Conservation (phyloP, 2,113 vertebrate genomes). For the Eurystomus gularis region DNA sequence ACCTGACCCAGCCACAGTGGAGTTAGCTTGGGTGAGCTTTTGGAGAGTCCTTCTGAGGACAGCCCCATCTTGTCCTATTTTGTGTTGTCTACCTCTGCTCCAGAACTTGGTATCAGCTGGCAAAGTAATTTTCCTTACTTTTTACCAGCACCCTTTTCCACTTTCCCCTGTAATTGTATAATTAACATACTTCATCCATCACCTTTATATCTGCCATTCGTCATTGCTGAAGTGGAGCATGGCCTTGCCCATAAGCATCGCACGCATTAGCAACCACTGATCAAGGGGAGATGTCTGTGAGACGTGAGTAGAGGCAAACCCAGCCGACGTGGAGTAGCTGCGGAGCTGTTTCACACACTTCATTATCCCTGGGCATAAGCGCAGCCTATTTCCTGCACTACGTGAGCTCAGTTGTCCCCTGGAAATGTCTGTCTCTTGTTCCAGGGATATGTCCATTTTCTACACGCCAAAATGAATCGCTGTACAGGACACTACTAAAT, state of each 20-base stretch:
- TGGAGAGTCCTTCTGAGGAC: background rate
- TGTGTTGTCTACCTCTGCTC: background rate
- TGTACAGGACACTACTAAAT: background rate
- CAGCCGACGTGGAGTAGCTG: accelerated
- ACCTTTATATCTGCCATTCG: background rate
- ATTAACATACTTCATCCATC: conserved; percentile 18
- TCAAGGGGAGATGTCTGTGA: background rate
- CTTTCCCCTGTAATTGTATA: background rate
- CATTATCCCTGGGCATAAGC: background rate
- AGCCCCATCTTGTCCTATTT: background rate
- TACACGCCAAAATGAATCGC: background rate
- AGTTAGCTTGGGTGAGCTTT: background rate
- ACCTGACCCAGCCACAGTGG: background rate
- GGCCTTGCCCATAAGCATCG: background rate
- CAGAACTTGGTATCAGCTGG: background rate
- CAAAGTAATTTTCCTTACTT: background rate
- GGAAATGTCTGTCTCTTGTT: background rate
- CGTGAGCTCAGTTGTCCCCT: background rate
- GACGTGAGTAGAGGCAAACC: background rate
- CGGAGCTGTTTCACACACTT: background rate
- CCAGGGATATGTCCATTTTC: background rate
- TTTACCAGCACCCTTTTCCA: background rate
- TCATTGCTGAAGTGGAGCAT: background rate
- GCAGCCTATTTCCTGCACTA: background rate
- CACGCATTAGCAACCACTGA: accelerated